phyloP scores from a whole-genome alignment of 2,113 vertebrate genomes.

The Cyanoderma ruficeps region DNA sequence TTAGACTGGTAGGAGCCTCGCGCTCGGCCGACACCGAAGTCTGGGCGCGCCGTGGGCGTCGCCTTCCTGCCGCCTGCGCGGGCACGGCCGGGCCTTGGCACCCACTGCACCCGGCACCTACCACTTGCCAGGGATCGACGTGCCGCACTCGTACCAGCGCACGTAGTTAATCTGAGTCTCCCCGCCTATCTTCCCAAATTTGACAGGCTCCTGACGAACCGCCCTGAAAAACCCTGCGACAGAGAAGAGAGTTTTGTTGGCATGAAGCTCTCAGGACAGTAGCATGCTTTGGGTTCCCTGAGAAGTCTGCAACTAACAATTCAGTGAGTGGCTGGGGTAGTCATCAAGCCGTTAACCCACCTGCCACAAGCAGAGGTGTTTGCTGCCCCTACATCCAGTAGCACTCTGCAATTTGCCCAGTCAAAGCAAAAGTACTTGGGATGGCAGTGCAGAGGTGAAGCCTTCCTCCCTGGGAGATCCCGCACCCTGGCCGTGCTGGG shows the following conservation, averaged over 20 bases:
- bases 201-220: constrained; percentile 92
- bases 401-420: not conserved
- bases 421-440: not conserved
- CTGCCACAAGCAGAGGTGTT: not conserved
- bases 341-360: rapidly evolving
- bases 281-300: too few relatives aligned
- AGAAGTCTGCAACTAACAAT: too few relatives aligned
- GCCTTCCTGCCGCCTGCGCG: not conserved
- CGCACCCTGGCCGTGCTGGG: not conserved
- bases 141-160: constrained; percentile 97
- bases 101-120: constrained; percentile 60
- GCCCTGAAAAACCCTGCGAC: constrained; percentile 89
- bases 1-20: constrained; percentile 67
- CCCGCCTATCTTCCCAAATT: constrained; percentile 92
- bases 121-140: constrained; percentile 96
- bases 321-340: rapidly evolving
- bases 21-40: constrained; percentile 42
- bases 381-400: not conserved
- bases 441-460: not conserved
- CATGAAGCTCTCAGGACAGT: not conserved
- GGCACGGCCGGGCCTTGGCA: not conserved
- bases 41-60: constrained; percentile 6
- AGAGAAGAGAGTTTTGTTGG: not conserved
- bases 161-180: constrained; percentile 89
- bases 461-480: too few relatives aligned